phyloP scores from a whole-genome alignment of 2,113 vertebrate species.

The Rhizomys pruinosus region DNA sequence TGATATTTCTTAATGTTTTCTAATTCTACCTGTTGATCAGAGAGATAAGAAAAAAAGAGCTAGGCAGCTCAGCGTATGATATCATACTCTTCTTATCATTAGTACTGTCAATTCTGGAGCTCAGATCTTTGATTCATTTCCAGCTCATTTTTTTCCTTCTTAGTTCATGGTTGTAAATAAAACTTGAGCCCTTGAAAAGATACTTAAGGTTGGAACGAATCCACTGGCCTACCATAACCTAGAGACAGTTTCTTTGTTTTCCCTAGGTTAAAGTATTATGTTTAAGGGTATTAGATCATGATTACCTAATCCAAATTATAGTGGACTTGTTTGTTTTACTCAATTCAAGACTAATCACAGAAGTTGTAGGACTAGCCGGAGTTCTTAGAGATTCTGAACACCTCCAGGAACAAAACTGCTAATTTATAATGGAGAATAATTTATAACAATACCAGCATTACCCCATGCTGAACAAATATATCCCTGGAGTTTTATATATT shows the following conservation, averaged over 20 bases:
- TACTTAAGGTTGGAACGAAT: not conserved
- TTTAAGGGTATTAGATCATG: not conserved
- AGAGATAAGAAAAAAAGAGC: conserved; percentile 18
- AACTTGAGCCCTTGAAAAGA: not conserved
- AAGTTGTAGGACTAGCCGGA: not conserved
- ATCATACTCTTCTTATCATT: conserved; percentile 1
- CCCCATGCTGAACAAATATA: not conserved
- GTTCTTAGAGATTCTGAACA: not conserved
- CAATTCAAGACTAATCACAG: conserved; percentile 14
- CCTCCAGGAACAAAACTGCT: not conserved
- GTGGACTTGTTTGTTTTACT: conserved; percentile 42
- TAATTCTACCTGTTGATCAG: not conserved
- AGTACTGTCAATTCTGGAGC: not conserved
- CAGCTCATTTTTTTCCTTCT: not conserved
- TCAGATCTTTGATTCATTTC: conserved; percentile 26
- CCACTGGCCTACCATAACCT: not conserved
- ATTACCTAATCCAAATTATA: not conserved
- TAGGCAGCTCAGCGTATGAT: too few relatives aligned
- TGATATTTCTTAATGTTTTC: not conserved
- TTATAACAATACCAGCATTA: not conserved
- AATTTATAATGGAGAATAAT: not conserved
- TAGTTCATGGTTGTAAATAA: conserved; percentile 3
- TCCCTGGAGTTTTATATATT: not conserved
- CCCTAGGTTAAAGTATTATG: not conserved
- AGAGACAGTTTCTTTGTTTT: not conserved